Evolutionary conservation across 2,888 invertebrate genomes (phyloP), one percentile per base, ranked within the genome.

Genomic region (Brachypterus glaber): DNA sequence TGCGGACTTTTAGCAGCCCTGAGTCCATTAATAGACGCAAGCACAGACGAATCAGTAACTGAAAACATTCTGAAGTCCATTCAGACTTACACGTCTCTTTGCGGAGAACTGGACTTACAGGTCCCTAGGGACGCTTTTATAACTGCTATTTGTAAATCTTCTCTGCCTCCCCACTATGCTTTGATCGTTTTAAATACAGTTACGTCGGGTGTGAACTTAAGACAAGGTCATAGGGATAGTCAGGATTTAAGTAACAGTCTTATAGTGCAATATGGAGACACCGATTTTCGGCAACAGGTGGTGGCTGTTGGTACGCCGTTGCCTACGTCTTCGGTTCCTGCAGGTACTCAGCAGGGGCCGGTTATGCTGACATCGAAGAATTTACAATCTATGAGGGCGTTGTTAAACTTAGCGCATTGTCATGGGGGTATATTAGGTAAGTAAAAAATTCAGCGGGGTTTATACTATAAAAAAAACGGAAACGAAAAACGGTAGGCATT

Each of bases 361-460:
- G 96, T 97, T 37, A 93, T 96, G 92, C 72, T 98, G 57, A 97
- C 96, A 2, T 87, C 93, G 0, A 95, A 97, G 55, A 98, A 98
- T 74, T 75, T 98, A 39, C 92, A 96, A 55, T 93, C 95, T 17
- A 95, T 97, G 86, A 74, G 91, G 45, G 87, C 95, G 0, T 69
- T 98, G 33, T 71, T 98, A 31, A 78, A 82, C 53, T 72, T 95
- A 35, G 92, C 95, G 0, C 89, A 91, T 59, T 81, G 89, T 44
- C 92, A 95, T 63, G 96, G 96, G 0, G 82, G 84, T 53, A 82
- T 89, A 46, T 72, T 97, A 43, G 92, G n/a, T n/a, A n/a, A n/a
- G n/a, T n/a, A n/a, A n/a, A n/a, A n/a, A n/a, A n/a, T n/a, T n/a
- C n/a, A n/a, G n/a, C n/a, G n/a, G n/a, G n/a, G n/a, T n/a, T n/a